Percentiles rank a stretch among this genome's conserved stretches.
phyloP scores from a whole-genome alignment of 1,140 invertebrate genomes.

The Solenopsis invicta region DNA sequence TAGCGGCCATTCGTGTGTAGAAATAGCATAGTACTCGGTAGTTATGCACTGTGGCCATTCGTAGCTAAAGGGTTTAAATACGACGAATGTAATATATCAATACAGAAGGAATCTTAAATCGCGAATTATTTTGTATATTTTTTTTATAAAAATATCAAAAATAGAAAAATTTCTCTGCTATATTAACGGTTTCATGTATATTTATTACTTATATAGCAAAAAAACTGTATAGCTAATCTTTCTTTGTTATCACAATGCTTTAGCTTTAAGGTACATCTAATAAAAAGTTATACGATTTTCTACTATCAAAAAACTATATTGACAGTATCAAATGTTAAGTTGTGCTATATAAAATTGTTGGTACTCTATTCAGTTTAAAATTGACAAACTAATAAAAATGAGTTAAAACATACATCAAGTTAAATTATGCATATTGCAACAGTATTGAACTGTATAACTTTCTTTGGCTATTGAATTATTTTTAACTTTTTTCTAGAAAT shows the following conservation, averaged over 20 bases:
- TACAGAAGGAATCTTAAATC: constrained; percentile 41
- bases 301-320: neutral
- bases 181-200: constrained; percentile 32
- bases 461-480: neutral
- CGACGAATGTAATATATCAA: constrained; percentile 41
- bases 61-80: constrained; percentile 24
- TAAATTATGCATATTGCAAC: neutral
- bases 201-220: constrained; percentile 32
- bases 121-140: constrained; percentile 59
- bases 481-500: neutral
- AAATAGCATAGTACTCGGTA: neutral
- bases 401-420: neutral
- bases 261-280: constrained; percentile 14
- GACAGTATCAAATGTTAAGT: neutral
- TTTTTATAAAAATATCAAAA: constrained; percentile 64
- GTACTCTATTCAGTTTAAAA: neutral
- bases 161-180: constrained; percentile 11
- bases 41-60: constrained; percentile 10
- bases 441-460: neutral
- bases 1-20: neutral
- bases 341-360: constrained; percentile 19
- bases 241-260: neutral
- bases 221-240: neutral
- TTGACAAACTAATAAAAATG: neutral
- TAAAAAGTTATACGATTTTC: neutral